Percentiles rank a stretch among this genome's conserved stretches.
These are phyloP conservation scores for Aphrocallistes beatrix DNA, from an alignment of 37 sponge, comb jelly and placozoan species.

Conservation along the genomic window DNA sequence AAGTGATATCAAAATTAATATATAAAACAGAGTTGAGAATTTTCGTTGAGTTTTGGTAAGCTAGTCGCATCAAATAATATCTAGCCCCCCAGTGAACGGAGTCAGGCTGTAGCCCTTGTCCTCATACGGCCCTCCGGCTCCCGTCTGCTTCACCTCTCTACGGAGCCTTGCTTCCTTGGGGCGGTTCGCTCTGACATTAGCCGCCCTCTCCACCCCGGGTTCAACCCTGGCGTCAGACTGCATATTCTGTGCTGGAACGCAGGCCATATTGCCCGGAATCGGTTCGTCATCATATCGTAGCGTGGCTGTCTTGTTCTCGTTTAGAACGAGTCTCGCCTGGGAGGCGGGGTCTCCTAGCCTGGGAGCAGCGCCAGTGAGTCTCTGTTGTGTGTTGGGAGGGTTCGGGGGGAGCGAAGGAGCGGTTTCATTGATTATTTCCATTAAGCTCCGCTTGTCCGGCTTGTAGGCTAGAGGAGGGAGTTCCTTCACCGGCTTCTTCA, in stretches of 20 bases:
- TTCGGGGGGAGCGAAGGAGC: neutral
- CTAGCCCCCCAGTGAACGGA: neutral
- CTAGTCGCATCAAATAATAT: neutral
- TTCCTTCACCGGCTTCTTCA: neutral
- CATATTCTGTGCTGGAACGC: neutral
- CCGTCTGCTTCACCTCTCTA: neutral
- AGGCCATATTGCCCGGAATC: neutral
- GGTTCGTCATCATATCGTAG: neutral
- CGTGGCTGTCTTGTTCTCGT: neutral
- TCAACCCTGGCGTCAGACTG: neutral
- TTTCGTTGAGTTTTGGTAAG: too few relatives aligned
- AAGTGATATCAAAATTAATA: neutral
- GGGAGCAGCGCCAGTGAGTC: neutral
- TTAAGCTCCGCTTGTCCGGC: neutral
- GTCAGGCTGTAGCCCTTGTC: neutral
- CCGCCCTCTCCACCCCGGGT: neutral
- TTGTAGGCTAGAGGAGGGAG: neutral
- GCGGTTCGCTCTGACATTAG: neutral
- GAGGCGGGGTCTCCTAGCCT: neutral
- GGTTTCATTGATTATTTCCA: neutral
- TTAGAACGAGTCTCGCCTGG: neutral
- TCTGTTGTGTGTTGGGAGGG: neutral
- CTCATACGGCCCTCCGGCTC: neutral
- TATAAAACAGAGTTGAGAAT: too few relatives aligned
- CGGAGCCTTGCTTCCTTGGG: neutral